A percentile compares a stretch with the other conserved stretches of the same genome.
These are phyloP conservation scores for Anagrus nilaparvatae DNA, from an alignment of 1,140 invertebrate genomes.

Conservation along the genomic window DNA sequence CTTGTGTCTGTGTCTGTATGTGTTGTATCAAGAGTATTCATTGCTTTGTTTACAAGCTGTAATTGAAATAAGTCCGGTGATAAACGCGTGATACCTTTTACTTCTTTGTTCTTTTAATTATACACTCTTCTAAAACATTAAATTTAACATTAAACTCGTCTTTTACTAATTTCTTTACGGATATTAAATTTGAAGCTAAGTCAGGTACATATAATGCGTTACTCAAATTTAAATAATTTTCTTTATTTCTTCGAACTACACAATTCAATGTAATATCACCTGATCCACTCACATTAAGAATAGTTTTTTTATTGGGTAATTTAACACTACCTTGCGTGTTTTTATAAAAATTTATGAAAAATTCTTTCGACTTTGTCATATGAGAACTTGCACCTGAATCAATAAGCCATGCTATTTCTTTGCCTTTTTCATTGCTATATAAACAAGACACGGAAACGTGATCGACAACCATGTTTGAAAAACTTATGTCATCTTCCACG, in stretches of 20 bases:
- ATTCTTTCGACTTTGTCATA: no score
- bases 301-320: background rate
- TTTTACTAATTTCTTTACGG: slow-evolving; percentile 26
- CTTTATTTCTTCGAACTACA: background rate
- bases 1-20: no score
- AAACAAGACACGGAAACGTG: no score
- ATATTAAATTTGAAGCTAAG: slow-evolving; percentile 23
- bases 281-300: background rate
- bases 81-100: background rate
- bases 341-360: slow-evolving; percentile 8
- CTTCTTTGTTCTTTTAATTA: slow-evolving; percentile 4
- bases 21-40: background rate
- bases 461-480: no score
- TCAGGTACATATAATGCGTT: slow-evolving; percentile 26
- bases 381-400: no score
- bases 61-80: slow-evolving; percentile 6
- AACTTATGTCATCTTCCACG: no score
- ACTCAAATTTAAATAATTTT: slow-evolving; percentile 9
- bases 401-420: no score
- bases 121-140: background rate
- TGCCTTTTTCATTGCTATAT: no score
- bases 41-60: no score
- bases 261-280: slow-evolving; percentile 4
- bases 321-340: slow-evolving; percentile 1
- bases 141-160: slow-evolving; percentile 25